phyloP scores from a whole-genome alignment of 2,797 vertebrate genomes.

The Hylomyscus alleni region DNA sequence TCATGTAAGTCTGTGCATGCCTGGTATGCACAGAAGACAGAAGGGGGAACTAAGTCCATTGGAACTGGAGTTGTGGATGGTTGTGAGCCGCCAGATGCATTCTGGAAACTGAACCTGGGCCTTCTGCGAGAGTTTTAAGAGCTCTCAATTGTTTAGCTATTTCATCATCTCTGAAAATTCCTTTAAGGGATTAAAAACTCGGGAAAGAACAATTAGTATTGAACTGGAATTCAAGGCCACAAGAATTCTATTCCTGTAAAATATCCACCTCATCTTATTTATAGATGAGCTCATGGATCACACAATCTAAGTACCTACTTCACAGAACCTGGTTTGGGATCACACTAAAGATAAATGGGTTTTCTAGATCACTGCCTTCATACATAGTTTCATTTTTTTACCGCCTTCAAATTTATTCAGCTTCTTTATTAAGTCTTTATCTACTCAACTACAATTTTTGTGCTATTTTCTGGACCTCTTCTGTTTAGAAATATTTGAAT shows the following conservation, averaged over 20 bases:
- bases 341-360: background rate
- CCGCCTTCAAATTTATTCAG: background rate
- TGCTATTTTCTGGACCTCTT: background rate
- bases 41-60: background rate
- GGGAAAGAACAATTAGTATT: conserved; percentile 17
- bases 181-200: background rate
- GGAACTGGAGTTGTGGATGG: background rate
- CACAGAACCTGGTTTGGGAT: background rate
- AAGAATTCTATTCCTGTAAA: conserved; percentile 6
- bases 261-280: background rate
- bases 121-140: background rate
- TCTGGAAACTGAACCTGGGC: background rate
- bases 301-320: background rate
- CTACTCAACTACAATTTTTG: background rate
- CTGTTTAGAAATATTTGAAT: background rate
- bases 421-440: background rate
- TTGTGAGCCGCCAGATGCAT: background rate
- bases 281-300: background rate
- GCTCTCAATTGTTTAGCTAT: background rate
- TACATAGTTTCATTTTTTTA: background rate
- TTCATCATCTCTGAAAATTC: background rate
- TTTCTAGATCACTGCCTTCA: conserved; percentile 9
- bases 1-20: background rate
- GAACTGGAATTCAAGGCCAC: conserved; percentile 39
- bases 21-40: background rate